Evolutionary conservation across 2,797 vertebrate genomes (phyloP), one percentile per base, ranked within the genome.

Genomic region (Pelodytes ibericus): DNA sequence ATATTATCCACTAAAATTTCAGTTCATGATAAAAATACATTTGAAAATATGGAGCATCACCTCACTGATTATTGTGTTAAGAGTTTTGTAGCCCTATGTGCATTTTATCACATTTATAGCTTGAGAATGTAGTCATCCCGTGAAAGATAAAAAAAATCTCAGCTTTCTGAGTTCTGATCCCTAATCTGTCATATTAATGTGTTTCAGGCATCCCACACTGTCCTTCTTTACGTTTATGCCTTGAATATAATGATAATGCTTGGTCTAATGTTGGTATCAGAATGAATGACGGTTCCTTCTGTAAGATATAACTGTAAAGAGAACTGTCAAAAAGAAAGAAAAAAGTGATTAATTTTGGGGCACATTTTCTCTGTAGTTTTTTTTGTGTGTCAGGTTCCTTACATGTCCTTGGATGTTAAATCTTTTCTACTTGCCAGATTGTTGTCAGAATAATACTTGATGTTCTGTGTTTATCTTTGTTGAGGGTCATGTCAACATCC

Each of bases 341-440:
- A 53, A 73, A n/a, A n/a, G n/a, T 62, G 57, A 69, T 68, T 79
- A 25, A 79, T 79, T 69, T 63, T 61, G 64, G 64, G 63, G 25
- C 64, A 69, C 18, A 47, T 62, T 62, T 56, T 36, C 44, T 68
- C 70, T 26, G 36, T 61, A 53, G 63, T 79, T 69, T 73, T 69
- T 9, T 53, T 53, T 53, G 5, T 58, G 31, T 79, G 64, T 73
- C 71, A 69, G 24, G 29, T 53, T 31, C 36, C 18, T 33, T 71
- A 79, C 58, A 79, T 79, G 77, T 79, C 77, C 77, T 79, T 79
- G 63, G 33, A 69, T 67, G 63, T 78, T 72, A 61, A 78, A 78
- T 79, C 58, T 62, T 63, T 74, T 74, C 58, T 69, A 33, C 71
- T 63, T 74, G 64, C 71, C 71, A 69, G 71, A 69, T 69, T 74